These are phyloP conservation scores for Epinephelus fuscoguttatus DNA, from an alignment of 2,113 vertebrate species.

Conservation along the genomic window DNA sequence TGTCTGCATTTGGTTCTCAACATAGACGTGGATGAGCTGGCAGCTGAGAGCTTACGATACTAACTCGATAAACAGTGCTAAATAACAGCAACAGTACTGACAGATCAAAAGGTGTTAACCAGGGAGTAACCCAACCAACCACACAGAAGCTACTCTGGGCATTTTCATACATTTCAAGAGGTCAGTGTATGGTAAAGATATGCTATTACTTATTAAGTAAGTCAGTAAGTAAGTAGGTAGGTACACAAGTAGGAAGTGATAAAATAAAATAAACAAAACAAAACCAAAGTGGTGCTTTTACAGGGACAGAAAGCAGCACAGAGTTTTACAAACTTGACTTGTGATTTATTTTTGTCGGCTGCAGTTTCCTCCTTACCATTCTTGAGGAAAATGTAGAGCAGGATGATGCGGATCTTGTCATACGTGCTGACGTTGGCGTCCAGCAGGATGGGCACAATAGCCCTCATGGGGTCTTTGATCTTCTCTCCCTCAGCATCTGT, in stretches of 20 bases:
- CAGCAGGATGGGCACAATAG: conserved; percentile 97
- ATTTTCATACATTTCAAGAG: not conserved
- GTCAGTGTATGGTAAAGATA: not conserved
- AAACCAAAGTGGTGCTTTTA: no score
- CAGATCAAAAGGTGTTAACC: no score
- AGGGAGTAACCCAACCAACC: no score
- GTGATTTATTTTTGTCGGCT: not conserved
- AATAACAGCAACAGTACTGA: no score
- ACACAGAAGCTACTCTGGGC: not conserved
- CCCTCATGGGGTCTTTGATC: conserved; percentile 99
- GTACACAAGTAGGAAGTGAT: not conserved
- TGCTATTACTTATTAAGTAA: not conserved
- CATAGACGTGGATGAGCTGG: no score
- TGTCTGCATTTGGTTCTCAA: no score
- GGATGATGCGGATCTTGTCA: conserved; percentile 98
- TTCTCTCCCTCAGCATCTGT: conserved; percentile 98
- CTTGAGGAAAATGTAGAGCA: conserved; percentile 98
- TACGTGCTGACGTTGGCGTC: conserved; percentile 95
- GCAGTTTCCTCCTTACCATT: conserved; percentile 85
- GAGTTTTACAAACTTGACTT: not conserved
- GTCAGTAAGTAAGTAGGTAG: not conserved
- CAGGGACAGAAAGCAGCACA: not conserved
- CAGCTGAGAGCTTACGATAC: no score
- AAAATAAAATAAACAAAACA: not conserved
- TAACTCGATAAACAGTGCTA: no score